phyloP scores from a whole-genome alignment of 2,888 invertebrate species.

The Anthophora plumipes region DNA sequence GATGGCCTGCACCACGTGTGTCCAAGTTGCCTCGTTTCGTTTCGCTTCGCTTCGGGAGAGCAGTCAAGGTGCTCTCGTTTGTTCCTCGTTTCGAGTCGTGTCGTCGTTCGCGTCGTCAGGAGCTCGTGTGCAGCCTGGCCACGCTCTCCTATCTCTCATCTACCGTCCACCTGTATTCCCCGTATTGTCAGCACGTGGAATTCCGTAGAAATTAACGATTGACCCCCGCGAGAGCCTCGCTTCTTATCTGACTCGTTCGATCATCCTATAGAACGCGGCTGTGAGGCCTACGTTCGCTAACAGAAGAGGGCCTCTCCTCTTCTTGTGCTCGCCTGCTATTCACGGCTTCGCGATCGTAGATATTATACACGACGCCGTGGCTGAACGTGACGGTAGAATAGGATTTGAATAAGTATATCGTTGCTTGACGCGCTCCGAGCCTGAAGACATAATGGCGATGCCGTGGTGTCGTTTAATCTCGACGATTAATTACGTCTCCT shows the following conservation, averaged over 20 bases:
- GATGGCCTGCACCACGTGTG: conserved; percentile 59
- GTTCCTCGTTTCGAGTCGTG: conserved; percentile 82
- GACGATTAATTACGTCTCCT: conserved; percentile 32
- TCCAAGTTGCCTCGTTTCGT: conserved; percentile 64
- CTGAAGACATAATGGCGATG: conserved; percentile 35
- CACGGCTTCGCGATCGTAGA: conserved; percentile 67
- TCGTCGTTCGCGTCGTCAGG: conserved; percentile 76
- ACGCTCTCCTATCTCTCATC: conserved; percentile 77
- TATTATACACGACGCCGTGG: conserved; percentile 52
- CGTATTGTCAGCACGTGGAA: conserved; percentile 81
- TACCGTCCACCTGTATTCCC: conserved; percentile 83
- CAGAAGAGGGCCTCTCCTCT: conserved; percentile 5
- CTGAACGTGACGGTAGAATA: conserved; percentile 59
- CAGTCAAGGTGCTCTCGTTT: conserved; percentile 83
- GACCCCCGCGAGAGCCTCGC: conserved; percentile 70
- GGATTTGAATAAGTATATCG: conserved; percentile 72
- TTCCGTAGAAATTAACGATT: conserved; percentile 82
- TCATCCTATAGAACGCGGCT: conserved; percentile 65
- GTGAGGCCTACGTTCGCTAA: conserved; percentile 18
- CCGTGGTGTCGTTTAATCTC: conserved; percentile 24
- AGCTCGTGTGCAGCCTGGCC: conserved; percentile 74
- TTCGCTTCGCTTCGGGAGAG: conserved; percentile 69
- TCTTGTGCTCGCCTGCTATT: conserved; percentile 54
- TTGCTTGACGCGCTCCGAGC: conserved; percentile 57
- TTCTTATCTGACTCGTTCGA: conserved; percentile 69